Conservation (phyloP, 2,113 vertebrate genomes). For the Hemiscyllium ocellatum region DNA sequence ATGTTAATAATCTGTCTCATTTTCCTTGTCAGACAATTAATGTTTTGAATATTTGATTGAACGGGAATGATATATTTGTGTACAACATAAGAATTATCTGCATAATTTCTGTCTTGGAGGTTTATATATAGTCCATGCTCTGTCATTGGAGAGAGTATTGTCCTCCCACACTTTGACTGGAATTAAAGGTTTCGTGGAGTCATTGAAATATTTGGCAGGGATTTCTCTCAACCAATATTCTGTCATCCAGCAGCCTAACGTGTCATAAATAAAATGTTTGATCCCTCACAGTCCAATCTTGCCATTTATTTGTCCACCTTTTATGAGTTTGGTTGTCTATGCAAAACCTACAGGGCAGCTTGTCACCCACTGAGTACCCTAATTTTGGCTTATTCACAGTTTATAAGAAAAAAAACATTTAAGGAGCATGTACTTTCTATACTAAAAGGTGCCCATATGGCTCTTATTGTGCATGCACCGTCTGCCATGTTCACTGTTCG, state of each 20-base stretch:
- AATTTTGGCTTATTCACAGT: no score
- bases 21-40: not conserved
- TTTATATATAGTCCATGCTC: not conserved
- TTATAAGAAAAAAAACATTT: no score
- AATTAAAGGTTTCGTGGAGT: not conserved
- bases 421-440: no score
- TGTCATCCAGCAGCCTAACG: not conserved
- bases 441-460: no score
- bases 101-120: not conserved
- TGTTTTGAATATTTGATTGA: not conserved
- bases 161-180: not conserved
- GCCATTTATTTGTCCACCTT: no score
- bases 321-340: no score
- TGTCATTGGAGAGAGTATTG: not conserved
- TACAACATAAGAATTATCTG: not conserved
- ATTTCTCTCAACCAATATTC: not conserved
- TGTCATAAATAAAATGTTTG: not conserved
- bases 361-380: no score
- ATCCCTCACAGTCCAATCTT: no score
- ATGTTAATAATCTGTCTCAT: not conserved
- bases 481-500: no score
- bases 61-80: not conserved
- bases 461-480: no score
- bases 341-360: no score
- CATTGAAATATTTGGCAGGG: not conserved